Conservation (phyloP, 2,113 vertebrate species). For the Anolis carolinensis region DNA sequence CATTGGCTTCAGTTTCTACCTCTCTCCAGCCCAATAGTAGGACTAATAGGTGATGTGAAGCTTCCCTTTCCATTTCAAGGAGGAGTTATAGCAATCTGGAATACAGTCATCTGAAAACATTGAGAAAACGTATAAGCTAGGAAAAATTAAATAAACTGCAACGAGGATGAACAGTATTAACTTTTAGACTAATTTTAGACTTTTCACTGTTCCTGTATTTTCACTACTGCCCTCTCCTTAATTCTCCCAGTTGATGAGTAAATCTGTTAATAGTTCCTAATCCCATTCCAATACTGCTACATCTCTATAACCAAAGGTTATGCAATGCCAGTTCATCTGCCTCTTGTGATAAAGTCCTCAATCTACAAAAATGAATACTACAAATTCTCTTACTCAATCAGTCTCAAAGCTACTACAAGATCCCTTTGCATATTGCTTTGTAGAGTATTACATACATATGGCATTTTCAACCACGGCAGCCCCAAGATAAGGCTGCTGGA, state of each 20-base stretch:
- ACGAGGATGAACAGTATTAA: neutral
- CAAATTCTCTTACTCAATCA: too few species aligned
- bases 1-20: conserved; percentile 38
- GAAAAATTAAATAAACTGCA: neutral
- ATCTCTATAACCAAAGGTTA: too few species aligned
- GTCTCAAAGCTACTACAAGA: too few species aligned
- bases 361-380: too few species aligned
- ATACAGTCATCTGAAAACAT: neutral
- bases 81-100: neutral
- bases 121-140: neutral
- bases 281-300: too few species aligned
- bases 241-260: too few species aligned
- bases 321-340: too few species aligned
- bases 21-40: conserved; percentile 3
- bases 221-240: too few species aligned
- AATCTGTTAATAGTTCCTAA: too few species aligned
- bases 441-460: too few species aligned
- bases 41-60: conserved; percentile 20
- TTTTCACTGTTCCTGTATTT: neutral
- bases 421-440: too few species aligned
- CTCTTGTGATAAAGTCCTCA: too few species aligned
- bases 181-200: neutral
- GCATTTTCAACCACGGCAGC: neutral
- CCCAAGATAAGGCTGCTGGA: neutral
- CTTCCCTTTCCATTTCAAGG: neutral